Evolutionary conservation across 2,888 invertebrate genomes (phyloP), one percentile per base, ranked within the genome.

Genomic region (Drosophila siamana): DNA sequence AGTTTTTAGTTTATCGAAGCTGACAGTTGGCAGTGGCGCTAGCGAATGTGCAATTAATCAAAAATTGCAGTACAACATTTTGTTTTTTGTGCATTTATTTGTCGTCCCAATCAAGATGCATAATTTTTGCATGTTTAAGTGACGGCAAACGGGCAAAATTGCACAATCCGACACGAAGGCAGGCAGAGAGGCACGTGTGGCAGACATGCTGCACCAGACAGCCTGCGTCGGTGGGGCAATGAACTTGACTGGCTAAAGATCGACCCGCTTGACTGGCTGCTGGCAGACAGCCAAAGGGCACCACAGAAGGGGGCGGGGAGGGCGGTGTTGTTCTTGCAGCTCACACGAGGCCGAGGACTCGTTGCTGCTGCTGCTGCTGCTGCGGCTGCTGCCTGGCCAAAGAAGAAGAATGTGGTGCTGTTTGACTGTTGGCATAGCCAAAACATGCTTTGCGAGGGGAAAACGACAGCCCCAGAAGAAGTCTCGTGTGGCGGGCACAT

Each of bases 221-320:
- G 16, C 16, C 38, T 44, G 36, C 16, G 43, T 44, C 44, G 26
- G 36, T 55, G 69, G 83, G 76, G 85, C 83, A 84, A 64, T 87
- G 87, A 87, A 84, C 83, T 87, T 84, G 82, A 69, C 72, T 68
- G 63, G 74, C 61, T 41, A 59, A 47, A 76, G 86, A 86, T 82
- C 86, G 86, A 72, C 71, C 67, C 86, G 81, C 67, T 75, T 79
- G 81, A 86, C 86, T 86, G 81, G 59, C 68, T 69, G 74, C 61
- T 78, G 78, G 74, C 75, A 78, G 78, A 73, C 71, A 71, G 75
- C 75, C 73, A 75, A 77, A 70, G 77, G 74, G 78, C 66, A 74
- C 19, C 19, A 19, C 2, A 2, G 57, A 64, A 33, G 5, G 33
- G n/a, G 11, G 1, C 4, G 1, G 1, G n/a, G 11, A 4, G n/a